Percentiles rank a stretch among this genome's conserved stretches.
Conservation (phyloP, 2,888 invertebrate genomes). For the Nemotelus nigrinus region DNA sequence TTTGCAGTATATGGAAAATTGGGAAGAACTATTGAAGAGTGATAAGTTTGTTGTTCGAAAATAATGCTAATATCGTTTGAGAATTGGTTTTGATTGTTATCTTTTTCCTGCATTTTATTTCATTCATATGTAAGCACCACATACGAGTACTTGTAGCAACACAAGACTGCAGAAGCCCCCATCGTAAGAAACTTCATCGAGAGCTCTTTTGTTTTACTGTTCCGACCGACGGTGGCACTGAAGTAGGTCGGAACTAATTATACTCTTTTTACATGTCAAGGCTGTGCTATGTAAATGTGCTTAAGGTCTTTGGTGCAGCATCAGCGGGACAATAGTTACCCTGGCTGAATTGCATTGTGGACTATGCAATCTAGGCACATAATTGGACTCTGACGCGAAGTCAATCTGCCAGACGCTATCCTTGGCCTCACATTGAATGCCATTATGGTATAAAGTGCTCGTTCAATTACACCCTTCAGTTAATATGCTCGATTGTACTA, state of each 20-base stretch:
- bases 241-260: slow-evolving; percentile 27
- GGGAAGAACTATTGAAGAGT: too few species aligned
- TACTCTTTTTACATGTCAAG: slow-evolving; percentile 28
- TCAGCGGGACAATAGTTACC: slow-evolving; percentile 13
- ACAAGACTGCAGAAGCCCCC: too few species aligned
- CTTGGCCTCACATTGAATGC: slow-evolving; percentile 1
- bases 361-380: slow-evolving; percentile 6
- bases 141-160: too few species aligned
- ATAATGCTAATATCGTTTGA: too few species aligned
- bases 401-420: background rate
- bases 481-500: slow-evolving; percentile 26
- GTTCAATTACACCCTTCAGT: slow-evolving; percentile 40
- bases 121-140: too few species aligned
- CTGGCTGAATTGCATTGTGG: background rate
- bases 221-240: too few species aligned
- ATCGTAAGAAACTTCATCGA: too few species aligned
- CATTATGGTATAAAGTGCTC: slow-evolving; percentile 1
- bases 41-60: too few species aligned
- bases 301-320: slow-evolving; percentile 22
- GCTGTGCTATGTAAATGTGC: slow-evolving; percentile 29
- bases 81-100: too few species aligned
- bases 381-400: slow-evolving; percentile 15
- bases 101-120: too few species aligned
- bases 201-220: too few species aligned
- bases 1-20: too few species aligned